phyloP scores from a whole-genome alignment of 2,888 invertebrate genomes.

The Drosophila macrospina region DNA sequence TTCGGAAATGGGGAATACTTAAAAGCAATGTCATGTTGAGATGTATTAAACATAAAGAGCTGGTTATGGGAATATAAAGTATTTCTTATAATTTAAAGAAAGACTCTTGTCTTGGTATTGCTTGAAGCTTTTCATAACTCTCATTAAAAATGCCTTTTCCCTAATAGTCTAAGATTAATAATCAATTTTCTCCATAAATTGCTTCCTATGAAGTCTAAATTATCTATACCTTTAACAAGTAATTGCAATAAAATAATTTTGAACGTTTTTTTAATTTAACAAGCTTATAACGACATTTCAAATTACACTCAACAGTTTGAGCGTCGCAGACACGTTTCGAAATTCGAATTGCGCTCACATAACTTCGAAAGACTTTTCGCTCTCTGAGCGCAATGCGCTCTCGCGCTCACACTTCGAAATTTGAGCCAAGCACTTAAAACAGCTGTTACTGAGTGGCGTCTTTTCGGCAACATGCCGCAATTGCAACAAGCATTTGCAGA shows the following conservation, averaged over 20 bases:
- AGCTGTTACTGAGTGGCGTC: slow-evolving; percentile 45
- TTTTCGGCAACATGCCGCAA: slow-evolving; percentile 23
- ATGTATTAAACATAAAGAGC: too few relatives aligned
- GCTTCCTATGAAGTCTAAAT: not conserved
- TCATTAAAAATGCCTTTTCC: too few relatives aligned
- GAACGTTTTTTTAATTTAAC: not conserved
- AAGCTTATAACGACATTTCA: slow-evolving; percentile 1
- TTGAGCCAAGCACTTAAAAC: slow-evolving; percentile 25
- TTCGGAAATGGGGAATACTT: slow-evolving; percentile 5
- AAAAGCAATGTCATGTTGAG: not conserved
- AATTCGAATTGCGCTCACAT: slow-evolving; percentile 10
- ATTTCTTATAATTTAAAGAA: not conserved
- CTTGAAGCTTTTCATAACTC: too few relatives aligned
- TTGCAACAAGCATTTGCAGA: slow-evolving; percentile 30
- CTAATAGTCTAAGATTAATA: too few relatives aligned
- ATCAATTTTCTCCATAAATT: not conserved
- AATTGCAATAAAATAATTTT: too few relatives aligned
- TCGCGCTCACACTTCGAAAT: slow-evolving; percentile 21
- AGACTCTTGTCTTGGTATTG: not conserved
- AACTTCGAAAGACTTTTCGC: not conserved
- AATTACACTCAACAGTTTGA: slow-evolving; percentile 8
- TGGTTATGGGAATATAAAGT: not conserved
- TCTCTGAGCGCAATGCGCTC: slow-evolving; percentile 16
- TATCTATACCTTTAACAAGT: not conserved
- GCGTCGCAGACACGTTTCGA: not conserved